A percentile compares a stretch with the other conserved stretches of the same genome.
These are phyloP conservation scores for Heterotilapia buettikoferi DNA, from an alignment of 2,113 vertebrate genomes.

Conservation along the genomic window DNA sequence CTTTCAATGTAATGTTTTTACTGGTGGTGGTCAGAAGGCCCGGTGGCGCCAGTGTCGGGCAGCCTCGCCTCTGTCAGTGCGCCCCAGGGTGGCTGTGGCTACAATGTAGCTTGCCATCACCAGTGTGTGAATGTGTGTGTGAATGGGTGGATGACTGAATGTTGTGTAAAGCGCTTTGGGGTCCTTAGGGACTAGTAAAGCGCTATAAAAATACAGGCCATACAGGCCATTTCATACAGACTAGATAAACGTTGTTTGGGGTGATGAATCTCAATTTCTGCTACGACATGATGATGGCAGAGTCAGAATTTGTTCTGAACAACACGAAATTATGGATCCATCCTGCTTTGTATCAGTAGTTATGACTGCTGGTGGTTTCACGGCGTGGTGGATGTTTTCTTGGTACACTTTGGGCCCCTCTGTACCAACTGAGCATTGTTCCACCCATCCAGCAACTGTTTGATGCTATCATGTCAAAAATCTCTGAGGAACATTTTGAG, in stretches of 20 bases:
- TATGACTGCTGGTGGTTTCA: neutral
- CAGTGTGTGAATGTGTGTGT: neutral
- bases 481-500: neutral
- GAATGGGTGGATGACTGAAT: neutral
- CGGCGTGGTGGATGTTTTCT: neutral
- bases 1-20: no score
- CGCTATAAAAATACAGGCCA: neutral
- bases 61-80: neutral
- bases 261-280: neutral
- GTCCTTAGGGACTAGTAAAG: neutral
- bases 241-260: neutral
- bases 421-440: neutral
- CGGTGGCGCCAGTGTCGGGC: neutral
- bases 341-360: neutral
- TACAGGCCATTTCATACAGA: neutral
- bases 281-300: neutral
- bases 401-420: neutral
- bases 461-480: neutral
- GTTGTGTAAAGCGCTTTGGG: neutral
- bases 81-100: neutral
- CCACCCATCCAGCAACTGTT: neutral
- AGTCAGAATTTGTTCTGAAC: neutral
- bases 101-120: neutral
- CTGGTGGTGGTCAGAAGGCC: neutral
- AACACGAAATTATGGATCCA: neutral